A percentile compares a stretch with the other conserved stretches of the same genome.
Evolutionary conservation across 1,140 invertebrate genomes (phyloP).

Genomic region (Nebria ingens): DNA sequence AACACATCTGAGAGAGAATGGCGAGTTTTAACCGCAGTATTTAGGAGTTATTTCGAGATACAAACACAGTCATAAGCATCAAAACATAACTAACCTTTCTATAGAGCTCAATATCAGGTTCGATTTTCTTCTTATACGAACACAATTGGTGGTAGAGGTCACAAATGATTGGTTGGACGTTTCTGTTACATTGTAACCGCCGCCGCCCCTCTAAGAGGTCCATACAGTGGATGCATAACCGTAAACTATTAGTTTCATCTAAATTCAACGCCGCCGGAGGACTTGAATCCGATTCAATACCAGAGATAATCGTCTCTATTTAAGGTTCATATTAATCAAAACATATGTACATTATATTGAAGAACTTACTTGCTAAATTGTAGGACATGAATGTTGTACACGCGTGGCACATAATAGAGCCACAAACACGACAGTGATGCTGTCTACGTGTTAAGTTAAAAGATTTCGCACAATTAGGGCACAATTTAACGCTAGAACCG

Average conservation of each 20-base stretch:
- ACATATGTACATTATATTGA: too few relatives aligned
- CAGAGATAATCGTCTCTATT: conserved; percentile 26
- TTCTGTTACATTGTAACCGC: conserved; percentile 67
- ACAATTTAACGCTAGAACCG: conserved; percentile 79
- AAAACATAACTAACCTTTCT: conserved; percentile 75
- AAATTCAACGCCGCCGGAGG: conserved; percentile 17
- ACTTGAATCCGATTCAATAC: conserved; percentile 21
- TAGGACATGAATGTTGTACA: conserved; percentile 85
- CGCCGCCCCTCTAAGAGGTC: conserved; percentile 70
- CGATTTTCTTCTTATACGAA: conserved; percentile 63
- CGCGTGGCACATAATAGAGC: conserved; percentile 87
- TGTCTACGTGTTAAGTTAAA: conserved; percentile 82
- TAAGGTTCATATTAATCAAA: too few relatives aligned
- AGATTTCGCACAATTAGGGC: conserved; percentile 79
- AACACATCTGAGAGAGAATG: conserved; percentile 44
- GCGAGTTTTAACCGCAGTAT: conserved; percentile 12
- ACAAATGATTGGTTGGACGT: conserved; percentile 65
- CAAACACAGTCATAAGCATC: too few relatives aligned
- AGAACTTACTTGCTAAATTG: conserved; percentile 67
- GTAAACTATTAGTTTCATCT: conserved; percentile 45
- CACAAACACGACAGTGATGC: conserved; percentile 95
- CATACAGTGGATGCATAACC: conserved; percentile 76
- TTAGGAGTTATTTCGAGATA: conserved; percentile 14
- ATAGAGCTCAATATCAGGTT: conserved; percentile 69
- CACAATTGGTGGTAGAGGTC: conserved; percentile 76